phyloP scores from a whole-genome alignment of 2,888 invertebrate genomes.

The Andricus quercusramuli region DNA sequence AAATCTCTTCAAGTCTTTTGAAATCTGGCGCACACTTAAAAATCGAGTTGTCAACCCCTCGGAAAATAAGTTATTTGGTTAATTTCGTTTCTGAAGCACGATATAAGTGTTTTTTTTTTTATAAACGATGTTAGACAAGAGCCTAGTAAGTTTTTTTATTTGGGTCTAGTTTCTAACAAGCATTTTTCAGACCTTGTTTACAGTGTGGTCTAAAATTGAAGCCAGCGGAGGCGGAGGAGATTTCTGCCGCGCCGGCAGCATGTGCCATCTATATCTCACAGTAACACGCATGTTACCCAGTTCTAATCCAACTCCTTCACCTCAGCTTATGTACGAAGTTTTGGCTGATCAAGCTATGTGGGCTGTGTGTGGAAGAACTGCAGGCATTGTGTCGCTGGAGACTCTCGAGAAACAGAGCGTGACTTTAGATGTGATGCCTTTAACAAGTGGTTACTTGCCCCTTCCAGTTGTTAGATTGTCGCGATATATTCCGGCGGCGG shows the following conservation, averaged over 20 bases:
- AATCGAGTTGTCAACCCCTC: too few relatives aligned
- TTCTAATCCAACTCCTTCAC: conserved; percentile 67
- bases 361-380: conserved; percentile 95
- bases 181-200: conserved; percentile 86
- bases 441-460: conserved; percentile 94
- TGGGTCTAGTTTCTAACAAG: conserved; percentile 14
- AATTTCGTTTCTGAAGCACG: background rate
- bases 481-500: conserved; percentile 91
- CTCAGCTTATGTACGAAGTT: conserved; percentile 93
- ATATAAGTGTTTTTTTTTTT: conserved; percentile 1
- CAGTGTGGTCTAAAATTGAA: conserved; percentile 88
- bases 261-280: conserved; percentile 89
- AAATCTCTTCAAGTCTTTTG: too few relatives aligned
- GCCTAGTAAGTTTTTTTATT: conserved; percentile 33
- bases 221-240: conserved; percentile 86
- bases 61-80: background rate
- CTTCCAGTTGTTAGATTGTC: conserved; percentile 93
- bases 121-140: conserved; percentile 4
- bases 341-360: conserved; percentile 94
- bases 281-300: conserved; percentile 81
- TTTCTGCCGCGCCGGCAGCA: conserved; percentile 92
- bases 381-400: conserved; percentile 86
- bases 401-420: conserved; percentile 86
- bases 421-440: conserved; percentile 93
- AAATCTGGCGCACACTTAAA: too few relatives aligned